Base-by-base conservation (phyloP, 2,888 invertebrate genomes). In the Tipula unca region DNA sequence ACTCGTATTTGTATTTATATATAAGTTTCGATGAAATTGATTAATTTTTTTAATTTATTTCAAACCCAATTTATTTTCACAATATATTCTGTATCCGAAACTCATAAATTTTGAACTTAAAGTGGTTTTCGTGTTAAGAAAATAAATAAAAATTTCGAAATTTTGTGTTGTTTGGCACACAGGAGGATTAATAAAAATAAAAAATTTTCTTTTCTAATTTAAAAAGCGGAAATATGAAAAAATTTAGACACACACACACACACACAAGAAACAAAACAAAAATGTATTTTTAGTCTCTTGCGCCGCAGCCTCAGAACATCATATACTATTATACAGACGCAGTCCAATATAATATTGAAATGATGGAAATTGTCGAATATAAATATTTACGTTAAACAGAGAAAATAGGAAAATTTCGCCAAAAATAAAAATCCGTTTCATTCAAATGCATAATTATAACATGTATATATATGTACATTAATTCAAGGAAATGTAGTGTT, bases 121-220 rank as follows among this genome's bases (percentile, higher is more conserved):
- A 83, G 35, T 83, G 35, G 83, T 83, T 83, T 83, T 83, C 69
- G 25, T 69, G 69, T 69, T 69, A 69, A 69, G 69, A 69, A 69
- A 69, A 69, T 69, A 69, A 69, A 69, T 69, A 69, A 69, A n/a
- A 69, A 69, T 69, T 69, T 69, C 69, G 10, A 69, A 69, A 69
- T 69, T 69, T 69, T 69, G 48, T 17, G 69, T 69, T 69, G 69
- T 69, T 69, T 69, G 69, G 69, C 69, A 69, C 25, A 25, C 69
- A 69, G 69, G 69, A 69, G 25, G 69, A 69, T 69, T 25, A 69
- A 69, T 69, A 69, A 69, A 69, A 69, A 69, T 17, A 25, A 20
- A 25, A 69, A 69, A 69, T 69, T 69, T 69, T 69, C 25, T 25
- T 69, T 69, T 69, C 69, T 69, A 13, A n/a, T 69, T 69, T 69